Evolutionary conservation across 2,113 vertebrate genomes (phyloP).

Genomic region (Dunckerocampus dactyliophorus): DNA sequence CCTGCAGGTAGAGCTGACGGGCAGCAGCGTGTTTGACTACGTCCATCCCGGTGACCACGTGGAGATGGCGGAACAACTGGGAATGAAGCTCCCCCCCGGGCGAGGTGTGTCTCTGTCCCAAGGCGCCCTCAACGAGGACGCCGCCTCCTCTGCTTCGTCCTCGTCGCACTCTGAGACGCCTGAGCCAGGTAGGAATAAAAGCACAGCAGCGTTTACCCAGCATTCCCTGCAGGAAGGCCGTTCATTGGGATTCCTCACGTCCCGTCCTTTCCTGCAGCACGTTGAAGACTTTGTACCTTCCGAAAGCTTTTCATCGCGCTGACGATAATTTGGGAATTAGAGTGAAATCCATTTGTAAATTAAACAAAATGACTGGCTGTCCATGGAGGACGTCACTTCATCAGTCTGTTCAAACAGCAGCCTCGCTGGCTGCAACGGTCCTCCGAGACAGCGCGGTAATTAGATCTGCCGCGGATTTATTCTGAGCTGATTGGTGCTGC

Average conservation of each 20-base stretch:
- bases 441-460: conserved; percentile 96
- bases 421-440: conserved; percentile 88
- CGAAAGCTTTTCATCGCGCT: conserved; percentile 35
- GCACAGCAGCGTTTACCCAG: neutral
- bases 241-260: conserved; percentile 28
- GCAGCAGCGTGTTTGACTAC: conserved; percentile 98
- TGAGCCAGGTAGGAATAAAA: conserved; percentile 86
- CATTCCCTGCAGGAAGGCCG: neutral
- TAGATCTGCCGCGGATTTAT: conserved; percentile 99
- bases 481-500: conserved; percentile 85
- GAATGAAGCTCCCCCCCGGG: conserved; percentile 97
- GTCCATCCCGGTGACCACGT: conserved; percentile 97
- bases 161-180: conserved; percentile 96
- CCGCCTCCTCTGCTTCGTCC: conserved; percentile 89
- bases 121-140: conserved; percentile 85
- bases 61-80: conserved; percentile 98
- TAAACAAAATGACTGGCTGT: conserved; percentile 99
- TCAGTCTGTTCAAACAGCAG: conserved; percentile 99
- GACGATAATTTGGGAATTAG: conserved; percentile 99
- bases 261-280: conserved; percentile 24
- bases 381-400: conserved; percentile 99
- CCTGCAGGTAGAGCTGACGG: conserved; percentile 94
- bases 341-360: conserved; percentile 99
- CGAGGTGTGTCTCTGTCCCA: conserved; percentile 86
- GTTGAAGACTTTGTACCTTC: conserved; percentile 35